Percentiles rank a stretch among this genome's conserved stretches.
Conservation (phyloP, 2,113 vertebrate species). For the Plotosus lineatus region DNA sequence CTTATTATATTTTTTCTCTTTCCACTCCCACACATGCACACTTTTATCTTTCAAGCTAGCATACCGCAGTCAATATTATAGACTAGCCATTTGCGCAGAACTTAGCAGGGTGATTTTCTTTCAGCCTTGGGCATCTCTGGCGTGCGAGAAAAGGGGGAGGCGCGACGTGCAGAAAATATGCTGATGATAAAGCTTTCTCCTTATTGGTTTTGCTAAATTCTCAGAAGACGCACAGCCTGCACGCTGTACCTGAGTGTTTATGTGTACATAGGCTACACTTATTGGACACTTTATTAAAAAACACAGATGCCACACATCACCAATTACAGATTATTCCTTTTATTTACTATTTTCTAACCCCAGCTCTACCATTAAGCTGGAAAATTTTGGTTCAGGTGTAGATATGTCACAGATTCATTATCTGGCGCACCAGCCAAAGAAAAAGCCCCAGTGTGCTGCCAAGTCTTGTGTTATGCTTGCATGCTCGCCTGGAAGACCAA, state of each 20-base stretch:
- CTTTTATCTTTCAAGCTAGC: slow-evolving; percentile 23
- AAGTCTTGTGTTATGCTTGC: background rate
- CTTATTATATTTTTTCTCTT: slow-evolving; percentile 19
- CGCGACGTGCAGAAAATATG: background rate
- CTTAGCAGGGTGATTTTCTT: slow-evolving; percentile 41
- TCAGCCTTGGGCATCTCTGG: slow-evolving; percentile 28
- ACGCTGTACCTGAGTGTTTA: background rate
- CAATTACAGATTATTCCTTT: background rate
- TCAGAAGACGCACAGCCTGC: background rate
- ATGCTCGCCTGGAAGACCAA: background rate
- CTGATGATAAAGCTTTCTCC: background rate
- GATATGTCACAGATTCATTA: background rate
- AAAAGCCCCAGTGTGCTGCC: background rate
- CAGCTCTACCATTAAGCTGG: background rate
- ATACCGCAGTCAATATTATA: slow-evolving; percentile 35
- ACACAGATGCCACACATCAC: background rate
- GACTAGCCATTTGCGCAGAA: slow-evolving; percentile 45
- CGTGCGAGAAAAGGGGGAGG: background rate
- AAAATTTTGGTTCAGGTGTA: background rate
- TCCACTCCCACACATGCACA: slow-evolving; percentile 2
- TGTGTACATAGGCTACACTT: background rate
- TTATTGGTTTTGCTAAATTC: slow-evolving; percentile 6
- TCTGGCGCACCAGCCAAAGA: background rate
- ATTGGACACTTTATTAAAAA: background rate
- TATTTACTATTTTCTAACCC: background rate